Base-by-base conservation (phyloP, 2,888 invertebrate genomes). In the Petrolisthes cinctipes region DNA sequence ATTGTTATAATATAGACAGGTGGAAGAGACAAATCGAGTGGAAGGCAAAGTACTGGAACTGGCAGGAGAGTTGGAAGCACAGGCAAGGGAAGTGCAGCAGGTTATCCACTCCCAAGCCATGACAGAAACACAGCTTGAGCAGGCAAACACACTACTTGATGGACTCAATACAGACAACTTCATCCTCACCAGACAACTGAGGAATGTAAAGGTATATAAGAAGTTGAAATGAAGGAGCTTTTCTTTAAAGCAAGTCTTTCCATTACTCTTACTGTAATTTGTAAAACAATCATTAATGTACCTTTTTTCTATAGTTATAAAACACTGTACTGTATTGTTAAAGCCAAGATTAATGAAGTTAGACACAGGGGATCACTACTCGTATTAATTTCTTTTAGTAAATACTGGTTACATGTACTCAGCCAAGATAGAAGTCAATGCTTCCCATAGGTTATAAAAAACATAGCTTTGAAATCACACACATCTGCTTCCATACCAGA, bases 121-220 rank as follows among this genome's bases (percentile, higher is more conserved):
- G 75, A 88, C 87, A 0, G 61, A 78, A 37, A 79, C 87, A 2
- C 84, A 83, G 71, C 81, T 88, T 0, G 84, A 88, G 54, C 87
- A 88, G 54, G 61, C 81, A 61, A 84, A 37, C 81, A 75, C 87
- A 17, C 80, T 88, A 6, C 53, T 76, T 0, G 84, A 88, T 17
- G 87, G 84, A 11, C 87, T 88, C 75, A 88, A 88, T 61, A 88
- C 87, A 9, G 87, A 88, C 53, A 88, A 88, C 66, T 84, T 84
- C 54, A 88, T 81, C 75, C 61, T 88, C 61, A 73, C 71, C 66
- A 84, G 87, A 53, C 87, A 88, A 54, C 84, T 88, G 53, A 81
- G 87, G 56, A 88, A 88, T n/a, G 68, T 84, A 14, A 57, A 81
- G 76, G 87, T 87, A 14, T 37, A 37, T 37, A 37, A 37, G 2